phyloP scores from a whole-genome alignment of 2,797 vertebrate genomes.

The Macropus fuliginosus region DNA sequence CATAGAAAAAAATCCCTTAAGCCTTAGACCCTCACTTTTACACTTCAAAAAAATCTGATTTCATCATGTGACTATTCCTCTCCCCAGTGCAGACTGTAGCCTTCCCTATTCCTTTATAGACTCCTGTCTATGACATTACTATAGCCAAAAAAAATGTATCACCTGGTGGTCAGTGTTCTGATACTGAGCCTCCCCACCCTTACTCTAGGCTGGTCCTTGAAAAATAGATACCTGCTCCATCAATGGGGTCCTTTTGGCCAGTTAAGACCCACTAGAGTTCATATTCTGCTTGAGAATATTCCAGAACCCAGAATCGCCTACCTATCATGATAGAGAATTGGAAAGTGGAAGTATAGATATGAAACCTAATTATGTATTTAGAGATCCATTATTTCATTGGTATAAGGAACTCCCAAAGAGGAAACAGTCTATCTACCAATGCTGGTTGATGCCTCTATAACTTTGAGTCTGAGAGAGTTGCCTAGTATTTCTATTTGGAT shows the following conservation, averaged over 20 bases:
- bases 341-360: neutral
- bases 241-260: neutral
- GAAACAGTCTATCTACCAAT: neutral
- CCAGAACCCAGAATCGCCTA: neutral
- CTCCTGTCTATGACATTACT: neutral
- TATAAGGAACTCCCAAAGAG: neutral
- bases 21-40: neutral
- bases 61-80: neutral
- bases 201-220: neutral
- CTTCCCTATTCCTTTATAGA: neutral
- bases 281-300: neutral
- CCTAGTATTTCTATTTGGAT: neutral
- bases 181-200: neutral
- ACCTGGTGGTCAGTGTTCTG: neutral
- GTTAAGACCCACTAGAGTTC: neutral
- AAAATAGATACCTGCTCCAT: neutral
- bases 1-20: slow-evolving; percentile 45
- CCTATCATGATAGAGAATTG: neutral
- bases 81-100: neutral
- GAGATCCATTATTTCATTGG: neutral
- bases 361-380: neutral
- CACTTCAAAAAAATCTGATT: neutral
- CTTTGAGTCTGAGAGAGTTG: neutral
- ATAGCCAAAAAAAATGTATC: neutral
- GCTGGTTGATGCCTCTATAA: neutral